A percentile compares a stretch with the other conserved stretches of the same genome.
Evolutionary conservation across 1,140 invertebrate species (phyloP).

Genomic region (Dolichoris vasculosae): DNA sequence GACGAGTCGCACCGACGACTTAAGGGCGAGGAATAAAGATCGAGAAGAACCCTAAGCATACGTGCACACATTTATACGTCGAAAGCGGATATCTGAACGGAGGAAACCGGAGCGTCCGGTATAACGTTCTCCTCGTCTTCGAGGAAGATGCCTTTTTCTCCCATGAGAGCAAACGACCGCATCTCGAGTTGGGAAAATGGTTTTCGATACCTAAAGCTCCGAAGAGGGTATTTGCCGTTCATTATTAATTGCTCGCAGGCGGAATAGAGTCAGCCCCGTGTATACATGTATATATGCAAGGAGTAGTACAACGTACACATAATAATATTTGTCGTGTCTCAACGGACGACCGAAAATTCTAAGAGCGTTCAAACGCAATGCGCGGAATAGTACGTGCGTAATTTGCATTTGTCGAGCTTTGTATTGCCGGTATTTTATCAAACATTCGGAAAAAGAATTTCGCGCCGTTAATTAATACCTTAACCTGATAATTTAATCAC

Average conservation of each 20-base stretch:
- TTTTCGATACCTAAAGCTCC: conserved; percentile 42
- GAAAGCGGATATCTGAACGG: neutral
- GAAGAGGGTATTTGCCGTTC: conserved; percentile 37
- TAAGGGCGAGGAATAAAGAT: conserved; percentile 12
- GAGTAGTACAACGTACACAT: neutral
- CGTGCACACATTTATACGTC: neutral
- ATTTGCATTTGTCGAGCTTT: neutral
- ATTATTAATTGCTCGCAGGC: conserved; percentile 43
- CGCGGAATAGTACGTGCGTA: neutral
- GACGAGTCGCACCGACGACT: neutral
- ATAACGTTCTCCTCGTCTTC: neutral
- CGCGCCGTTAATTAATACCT: neutral
- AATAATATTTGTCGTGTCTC: conserved; percentile 14
- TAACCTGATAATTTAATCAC: neutral
- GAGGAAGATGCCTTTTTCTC: conserved; percentile 26
- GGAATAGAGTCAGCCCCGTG: neutral
- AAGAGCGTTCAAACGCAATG: neutral
- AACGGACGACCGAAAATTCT: neutral
- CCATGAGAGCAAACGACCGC: conserved; percentile 6
- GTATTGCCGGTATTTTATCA: neutral
- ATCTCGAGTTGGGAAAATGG: conserved; percentile 13
- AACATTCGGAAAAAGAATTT: neutral
- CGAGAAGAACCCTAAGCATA: conserved; percentile 18
- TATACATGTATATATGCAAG: neutral
- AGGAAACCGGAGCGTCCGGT: neutral